A percentile compares a stretch with the other conserved stretches of the same genome.
These are phyloP conservation scores for Serinus canaria DNA, from an alignment of 2,113 vertebrate species.

Conservation along the genomic window DNA sequence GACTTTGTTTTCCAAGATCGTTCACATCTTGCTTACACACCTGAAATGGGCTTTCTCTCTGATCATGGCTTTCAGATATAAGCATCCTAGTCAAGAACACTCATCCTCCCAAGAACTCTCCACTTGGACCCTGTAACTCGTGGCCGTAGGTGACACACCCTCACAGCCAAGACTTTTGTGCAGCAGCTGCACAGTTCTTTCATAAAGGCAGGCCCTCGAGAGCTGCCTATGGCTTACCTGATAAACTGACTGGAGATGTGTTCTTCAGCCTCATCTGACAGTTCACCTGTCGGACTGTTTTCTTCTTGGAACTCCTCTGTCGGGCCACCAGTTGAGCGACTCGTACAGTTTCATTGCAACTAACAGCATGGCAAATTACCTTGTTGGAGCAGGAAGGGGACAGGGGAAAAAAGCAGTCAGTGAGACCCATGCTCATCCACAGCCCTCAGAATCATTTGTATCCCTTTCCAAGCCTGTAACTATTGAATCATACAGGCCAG, in stretches of 20 bases:
- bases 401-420: not conserved
- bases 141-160: not conserved
- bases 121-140: accelerated
- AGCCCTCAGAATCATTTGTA: not conserved
- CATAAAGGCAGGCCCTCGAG: not conserved
- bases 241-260: slow-evolving; percentile 74
- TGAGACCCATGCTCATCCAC: not conserved
- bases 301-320: slow-evolving; percentile 85
- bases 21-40: accelerated
- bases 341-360: slow-evolving; percentile 81
- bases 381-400: slow-evolving; percentile 34
- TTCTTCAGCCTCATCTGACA: slow-evolving; percentile 87
- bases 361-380: slow-evolving; percentile 82
- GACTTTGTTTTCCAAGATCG: not conserved
- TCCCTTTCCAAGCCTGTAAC: not conserved
- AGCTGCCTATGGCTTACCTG: slow-evolving; percentile 68
- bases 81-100: not conserved
- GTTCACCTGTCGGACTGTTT: slow-evolving; percentile 80
- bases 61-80: not conserved
- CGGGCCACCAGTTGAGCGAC: slow-evolving; percentile 87
- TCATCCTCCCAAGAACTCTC: not conserved
- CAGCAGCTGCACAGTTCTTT: not conserved
- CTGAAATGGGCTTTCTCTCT: not conserved
- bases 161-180: not conserved
- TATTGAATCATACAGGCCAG: not conserved